phyloP scores from a whole-genome alignment of 2,113 vertebrate species.

The Clinocottus analis region DNA sequence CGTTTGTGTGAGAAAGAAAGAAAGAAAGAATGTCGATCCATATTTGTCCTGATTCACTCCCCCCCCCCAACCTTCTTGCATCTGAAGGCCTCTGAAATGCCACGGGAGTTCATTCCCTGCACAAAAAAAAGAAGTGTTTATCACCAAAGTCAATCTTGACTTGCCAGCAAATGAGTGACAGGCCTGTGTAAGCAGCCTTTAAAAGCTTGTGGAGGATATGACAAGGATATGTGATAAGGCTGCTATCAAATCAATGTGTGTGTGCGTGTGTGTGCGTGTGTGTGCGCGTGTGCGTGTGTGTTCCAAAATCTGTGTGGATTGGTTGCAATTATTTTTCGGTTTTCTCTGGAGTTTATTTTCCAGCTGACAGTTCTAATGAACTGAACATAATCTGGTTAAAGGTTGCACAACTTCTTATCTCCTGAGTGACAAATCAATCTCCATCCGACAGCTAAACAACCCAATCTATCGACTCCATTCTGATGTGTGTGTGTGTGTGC shows the following conservation, averaged over 20 bases:
- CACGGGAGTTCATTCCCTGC: conserved; percentile 25
- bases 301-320: not conserved
- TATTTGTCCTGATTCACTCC: not conserved
- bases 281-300: not conserved
- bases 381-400: not conserved
- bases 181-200: conserved; percentile 40
- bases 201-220: conserved; percentile 25
- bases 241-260: conserved; percentile 18
- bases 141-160: conserved; percentile 51
- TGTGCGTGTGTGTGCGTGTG: conserved; percentile 9
- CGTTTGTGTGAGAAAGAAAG: not conserved
- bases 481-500: not conserved
- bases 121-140: conserved; percentile 23
- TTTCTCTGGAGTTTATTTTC: not conserved
- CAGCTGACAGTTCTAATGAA: conserved; percentile 28
- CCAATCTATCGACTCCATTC: not conserved
- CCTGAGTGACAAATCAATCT: conserved; percentile 7
- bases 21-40: not conserved
- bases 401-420: conserved; percentile 20
- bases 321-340: not conserved
- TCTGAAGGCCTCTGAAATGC: conserved; percentile 44
- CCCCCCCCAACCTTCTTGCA: not conserved
- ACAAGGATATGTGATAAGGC: conserved; percentile 56
- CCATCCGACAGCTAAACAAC: conserved; percentile 44
- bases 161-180: conserved; percentile 47